Conservation (phyloP, 2,113 vertebrate species). For the Muntiacus reevesi region DNA sequence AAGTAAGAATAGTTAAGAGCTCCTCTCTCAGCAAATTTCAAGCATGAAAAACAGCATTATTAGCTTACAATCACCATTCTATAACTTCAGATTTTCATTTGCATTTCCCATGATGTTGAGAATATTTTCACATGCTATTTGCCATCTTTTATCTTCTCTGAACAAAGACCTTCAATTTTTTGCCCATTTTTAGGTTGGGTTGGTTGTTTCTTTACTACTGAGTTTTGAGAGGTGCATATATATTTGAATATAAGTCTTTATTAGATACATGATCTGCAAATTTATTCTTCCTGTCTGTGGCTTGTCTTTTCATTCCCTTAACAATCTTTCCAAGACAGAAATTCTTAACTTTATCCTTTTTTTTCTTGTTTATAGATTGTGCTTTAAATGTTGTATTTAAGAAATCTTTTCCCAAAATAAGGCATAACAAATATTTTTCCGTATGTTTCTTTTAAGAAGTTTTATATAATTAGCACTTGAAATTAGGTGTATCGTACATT, state of each 20-base stretch:
- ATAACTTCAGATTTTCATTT: background rate
- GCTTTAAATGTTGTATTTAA: background rate
- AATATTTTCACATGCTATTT: background rate
- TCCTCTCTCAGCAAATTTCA: background rate
- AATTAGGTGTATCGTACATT: background rate
- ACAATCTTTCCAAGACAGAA: background rate
- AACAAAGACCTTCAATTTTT: background rate
- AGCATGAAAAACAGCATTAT: background rate
- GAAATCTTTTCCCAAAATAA: background rate
- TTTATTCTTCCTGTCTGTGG: background rate
- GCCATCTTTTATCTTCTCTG: background rate
- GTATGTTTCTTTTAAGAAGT: background rate
- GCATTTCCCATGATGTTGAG: background rate
- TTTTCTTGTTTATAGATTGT: background rate
- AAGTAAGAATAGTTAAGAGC: background rate
- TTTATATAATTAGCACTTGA: background rate
- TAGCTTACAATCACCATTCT: background rate
- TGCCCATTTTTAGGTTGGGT: background rate
- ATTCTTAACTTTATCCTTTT: background rate
- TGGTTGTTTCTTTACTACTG: background rate
- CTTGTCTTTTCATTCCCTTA: background rate
- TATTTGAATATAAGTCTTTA: background rate
- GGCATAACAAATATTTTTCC: background rate
- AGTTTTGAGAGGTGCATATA: background rate
- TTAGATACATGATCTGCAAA: background rate